Evolutionary conservation across 2,888 invertebrate genomes (phyloP).

Genomic region (Polyommatus icarus): DNA sequence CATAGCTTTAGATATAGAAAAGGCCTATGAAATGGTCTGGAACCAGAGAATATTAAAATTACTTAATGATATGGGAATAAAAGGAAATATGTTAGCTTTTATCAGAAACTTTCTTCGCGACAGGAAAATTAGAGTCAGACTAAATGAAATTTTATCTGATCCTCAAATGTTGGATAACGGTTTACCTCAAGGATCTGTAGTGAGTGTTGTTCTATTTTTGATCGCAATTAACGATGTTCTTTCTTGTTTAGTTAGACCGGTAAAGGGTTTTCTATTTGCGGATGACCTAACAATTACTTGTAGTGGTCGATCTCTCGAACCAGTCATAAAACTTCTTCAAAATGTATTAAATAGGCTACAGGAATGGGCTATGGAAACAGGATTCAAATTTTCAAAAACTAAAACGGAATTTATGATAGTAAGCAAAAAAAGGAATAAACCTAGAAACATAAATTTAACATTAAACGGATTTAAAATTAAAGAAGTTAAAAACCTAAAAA

Average conservation of each 20-base stretch:
- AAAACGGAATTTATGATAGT: conserved; percentile 39
- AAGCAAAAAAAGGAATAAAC: conserved; percentile 32
- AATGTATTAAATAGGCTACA: conserved; percentile 25
- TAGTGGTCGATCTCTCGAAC: conserved; percentile 27
- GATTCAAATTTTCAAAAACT: conserved; percentile 37
- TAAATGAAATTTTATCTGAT: not conserved
- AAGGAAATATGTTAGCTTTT: not conserved
- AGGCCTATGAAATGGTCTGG: not conserved
- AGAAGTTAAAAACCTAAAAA: conserved; percentile 36
- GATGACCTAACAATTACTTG: conserved; percentile 37
- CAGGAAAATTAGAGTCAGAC: not conserved
- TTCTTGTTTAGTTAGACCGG: conserved; percentile 31
- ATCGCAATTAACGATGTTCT: conserved; percentile 37
- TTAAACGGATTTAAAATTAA: conserved; percentile 32
- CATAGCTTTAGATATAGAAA: too few species aligned
- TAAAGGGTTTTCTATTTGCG: conserved; percentile 36
- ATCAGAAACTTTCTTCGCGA: not conserved
- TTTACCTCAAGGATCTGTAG: not conserved
- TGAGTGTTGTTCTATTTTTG: conserved; percentile 32
- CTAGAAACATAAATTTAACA: conserved; percentile 28
- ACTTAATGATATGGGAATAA: not conserved
- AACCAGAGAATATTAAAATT: not conserved
- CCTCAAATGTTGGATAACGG: not conserved
- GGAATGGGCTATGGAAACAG: conserved; percentile 33
- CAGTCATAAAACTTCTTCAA: too few species aligned